Percentiles rank a stretch among this genome's conserved stretches.
phyloP scores from a whole-genome alignment of 2,113 vertebrate genomes.

The Uria aalge region DNA sequence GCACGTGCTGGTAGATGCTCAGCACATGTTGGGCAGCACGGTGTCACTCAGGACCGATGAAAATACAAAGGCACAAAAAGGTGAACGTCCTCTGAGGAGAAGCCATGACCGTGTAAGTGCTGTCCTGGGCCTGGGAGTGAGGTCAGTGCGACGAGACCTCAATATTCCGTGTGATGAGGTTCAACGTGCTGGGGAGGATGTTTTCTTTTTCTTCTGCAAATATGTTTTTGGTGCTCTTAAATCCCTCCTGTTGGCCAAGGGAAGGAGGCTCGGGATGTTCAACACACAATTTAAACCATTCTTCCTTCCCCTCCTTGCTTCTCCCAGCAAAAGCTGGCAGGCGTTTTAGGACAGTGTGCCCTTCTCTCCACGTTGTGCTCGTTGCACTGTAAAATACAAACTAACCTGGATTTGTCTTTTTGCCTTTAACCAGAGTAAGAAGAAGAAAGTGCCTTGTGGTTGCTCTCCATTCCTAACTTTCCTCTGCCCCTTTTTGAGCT shows the following conservation, averaged over 20 bases:
- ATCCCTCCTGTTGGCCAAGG: not conserved
- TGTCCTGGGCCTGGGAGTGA: not conserved
- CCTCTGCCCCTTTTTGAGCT: not conserved
- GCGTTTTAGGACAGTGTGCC: accelerated
- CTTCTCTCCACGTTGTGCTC: not conserved
- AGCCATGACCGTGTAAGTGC: not conserved
- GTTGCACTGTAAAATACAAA: not conserved
- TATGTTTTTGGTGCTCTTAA: not conserved
- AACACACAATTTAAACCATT: not conserved
- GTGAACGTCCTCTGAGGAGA: not conserved
- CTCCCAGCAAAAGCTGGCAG: not conserved
- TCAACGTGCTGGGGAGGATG: not conserved
- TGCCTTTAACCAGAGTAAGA: not conserved
- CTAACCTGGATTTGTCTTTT: not conserved
- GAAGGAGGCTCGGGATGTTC: not conserved
- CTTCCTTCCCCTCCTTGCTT: not conserved
- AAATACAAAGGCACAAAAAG: not conserved
- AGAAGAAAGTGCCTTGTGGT: not conserved
- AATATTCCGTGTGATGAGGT: not conserved
- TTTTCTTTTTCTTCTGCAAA: conserved; percentile 43
- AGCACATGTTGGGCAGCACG: not conserved
- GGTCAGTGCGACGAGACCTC: not conserved
- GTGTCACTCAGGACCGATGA: accelerated
- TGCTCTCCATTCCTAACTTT: not conserved
- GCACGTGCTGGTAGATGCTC: accelerated